Evolutionary conservation across 1,140 invertebrate genomes (phyloP).

Genomic region (Drosophila seguyi): DNA sequence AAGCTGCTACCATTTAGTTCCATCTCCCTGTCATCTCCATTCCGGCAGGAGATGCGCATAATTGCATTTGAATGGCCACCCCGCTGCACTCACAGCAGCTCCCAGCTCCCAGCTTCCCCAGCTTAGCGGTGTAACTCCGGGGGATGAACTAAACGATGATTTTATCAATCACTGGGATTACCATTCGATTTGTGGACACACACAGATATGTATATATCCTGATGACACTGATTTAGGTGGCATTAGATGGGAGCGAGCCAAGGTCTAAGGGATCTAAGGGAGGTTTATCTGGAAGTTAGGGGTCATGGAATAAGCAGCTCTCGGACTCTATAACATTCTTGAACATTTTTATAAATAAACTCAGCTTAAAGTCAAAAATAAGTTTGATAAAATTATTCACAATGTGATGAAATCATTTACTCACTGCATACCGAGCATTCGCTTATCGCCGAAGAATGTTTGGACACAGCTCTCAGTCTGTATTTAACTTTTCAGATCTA

Average conservation of each 20-base stretch:
- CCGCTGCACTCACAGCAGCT: constrained; percentile 1
- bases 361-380: no score
- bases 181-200: constrained; percentile 9
- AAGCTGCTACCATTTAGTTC: constrained; percentile 77
- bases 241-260: background rate
- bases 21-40: constrained; percentile 35
- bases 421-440: background rate
- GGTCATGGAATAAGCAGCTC: background rate
- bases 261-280: background rate
- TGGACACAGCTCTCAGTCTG: background rate
- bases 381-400: background rate
- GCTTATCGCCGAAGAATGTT: background rate
- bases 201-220: background rate
- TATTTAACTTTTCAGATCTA: background rate
- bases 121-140: constrained; percentile 2
- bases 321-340: background rate
- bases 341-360: background rate
- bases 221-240: constrained; percentile 9
- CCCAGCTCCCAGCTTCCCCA: background rate
- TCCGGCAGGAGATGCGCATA: constrained; percentile 73
- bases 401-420: background rate
- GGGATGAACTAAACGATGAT: constrained; percentile 35
- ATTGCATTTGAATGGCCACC: constrained; percentile 65
- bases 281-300: background rate
- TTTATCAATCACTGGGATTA: constrained; percentile 30